Base-by-base conservation (phyloP, 2,888 invertebrate species). In the Thereva unica region DNA sequence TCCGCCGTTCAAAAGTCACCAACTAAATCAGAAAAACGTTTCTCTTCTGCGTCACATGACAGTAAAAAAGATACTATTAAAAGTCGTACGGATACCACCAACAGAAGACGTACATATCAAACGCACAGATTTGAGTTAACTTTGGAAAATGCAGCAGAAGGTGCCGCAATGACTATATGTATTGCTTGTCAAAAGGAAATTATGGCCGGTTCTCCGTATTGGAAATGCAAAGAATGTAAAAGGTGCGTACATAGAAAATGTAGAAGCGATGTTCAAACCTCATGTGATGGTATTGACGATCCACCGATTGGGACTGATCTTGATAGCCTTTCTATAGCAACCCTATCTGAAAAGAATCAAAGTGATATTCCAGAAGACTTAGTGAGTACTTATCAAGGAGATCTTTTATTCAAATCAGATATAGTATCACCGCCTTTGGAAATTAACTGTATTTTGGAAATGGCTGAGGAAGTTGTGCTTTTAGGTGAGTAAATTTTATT, bases 1-100 rank as follows among this genome's bases (percentile, higher is more conserved):
- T 59, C 66, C 78, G 83, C 71, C 83, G 84, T 73, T 82, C 85
- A 47, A 85, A 84, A 84, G n/a, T 63, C 63, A 4, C 63, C 63
- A 35, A 47, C 8, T 9, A 59, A 59, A 23, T 23, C 23, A 23
- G 23, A 23, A 23, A 23, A 23, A 23, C 23, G 23, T 2, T 6
- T 47, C 35, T 4, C 37, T 3, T 34, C 40, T 47, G 37, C 4
- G 38, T 5, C 47, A 3, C 47, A 47, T 82, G 40, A 47, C 3
- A 61, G 40, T 49, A 55, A 12, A 37, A 41, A 50, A 0, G 12
- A 63, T 6, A 47, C 44, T 23, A 56, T 12, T 37, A 64, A 23
- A 52, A 50, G 50, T 10, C 53, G 53, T 0, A 64, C 64, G 6
- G 57, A 45, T 8, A 50, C 53, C 45, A 54, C 54, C 10, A 61